Evolutionary conservation across 2,888 invertebrate genomes (phyloP), one percentile per base, ranked within the genome.

Genomic region (Melolontha melolontha): DNA sequence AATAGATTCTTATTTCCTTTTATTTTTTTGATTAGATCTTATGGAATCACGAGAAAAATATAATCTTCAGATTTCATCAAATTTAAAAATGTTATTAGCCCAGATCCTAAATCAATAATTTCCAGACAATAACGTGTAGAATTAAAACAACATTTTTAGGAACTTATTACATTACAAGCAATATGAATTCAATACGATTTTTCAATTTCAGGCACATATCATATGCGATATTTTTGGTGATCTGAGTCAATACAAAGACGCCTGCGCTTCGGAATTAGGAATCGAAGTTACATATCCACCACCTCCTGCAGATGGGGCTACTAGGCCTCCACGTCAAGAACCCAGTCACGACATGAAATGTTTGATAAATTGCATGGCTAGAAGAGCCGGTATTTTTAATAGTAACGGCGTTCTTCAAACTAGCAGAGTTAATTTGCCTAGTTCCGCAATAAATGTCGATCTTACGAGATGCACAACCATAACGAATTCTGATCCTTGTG

Each of bases 301-400:
- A 14, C 40, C 39, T 1, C 66, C 47, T 2, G n/a, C 49, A n/a
- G 6, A 5, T 7, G 54, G 39, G 11, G 34, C 34, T 34, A 34
- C 34, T 1, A 34, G 10, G 6, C 34, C 34, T 8, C 54, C 54
- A 1, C 6, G 7, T 1, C 42, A 41, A 42, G 66, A 66, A 66
- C 51, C 59, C 8, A 12, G n/a, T 1, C 34, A 57, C 7, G 57
- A 66, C 4, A 47, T 66, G 12, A 66, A 66, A 57, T 66, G 66
- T 12, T 50, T 66, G n/a, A 12, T 59, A 12, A 39, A 47, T 10
- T 66, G 66, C 10, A 1, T 57, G 7, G 5, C 41, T 17, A 57
- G 14, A 14, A 66, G 51, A 22, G 22, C 17, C 5, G 49, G 41
- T 2, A n/a, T 59, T 10, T 1, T 66, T 1, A 49, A 57, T 11